These are phyloP conservation scores for Coelinius sp. DNA, from an alignment of 2,888 invertebrate genomes.

Conservation along the genomic window DNA sequence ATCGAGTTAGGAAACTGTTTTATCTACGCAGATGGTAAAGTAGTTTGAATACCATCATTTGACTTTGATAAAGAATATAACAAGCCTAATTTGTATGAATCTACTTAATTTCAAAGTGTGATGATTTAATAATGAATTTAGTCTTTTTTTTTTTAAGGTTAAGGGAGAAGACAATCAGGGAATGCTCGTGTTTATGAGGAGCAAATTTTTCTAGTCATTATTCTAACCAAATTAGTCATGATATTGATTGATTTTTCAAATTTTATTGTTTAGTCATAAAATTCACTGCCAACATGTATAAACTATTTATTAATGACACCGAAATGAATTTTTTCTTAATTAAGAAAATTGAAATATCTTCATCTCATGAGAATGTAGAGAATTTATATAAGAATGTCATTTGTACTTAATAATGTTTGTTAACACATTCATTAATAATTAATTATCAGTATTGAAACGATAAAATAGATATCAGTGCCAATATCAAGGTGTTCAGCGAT, in stretches of 20 bases:
- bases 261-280: too few species aligned
- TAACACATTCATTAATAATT: background rate
- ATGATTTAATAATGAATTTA: background rate
- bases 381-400: background rate
- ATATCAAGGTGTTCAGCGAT: slow-evolving; percentile 5
- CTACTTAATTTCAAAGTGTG: background rate
- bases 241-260: background rate
- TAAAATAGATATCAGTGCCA: slow-evolving; percentile 6
- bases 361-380: background rate
- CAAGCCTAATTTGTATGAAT: too few species aligned
- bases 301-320: too few species aligned
- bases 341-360: background rate
- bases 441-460: background rate
- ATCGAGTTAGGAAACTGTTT: too few species aligned
- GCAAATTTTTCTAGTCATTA: slow-evolving; percentile 31
- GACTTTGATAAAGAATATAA: too few species aligned
- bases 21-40: too few species aligned
- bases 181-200: slow-evolving; percentile 37
- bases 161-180: slow-evolving; percentile 28
- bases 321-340: too few species aligned
- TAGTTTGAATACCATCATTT: too few species aligned
- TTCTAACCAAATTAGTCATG: background rate
- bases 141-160: background rate
- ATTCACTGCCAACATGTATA: background rate
- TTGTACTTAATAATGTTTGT: background rate